These are phyloP conservation scores for Dasypus novemcinctus DNA, from an alignment of 2,113 vertebrate genomes.

Conservation along the genomic window DNA sequence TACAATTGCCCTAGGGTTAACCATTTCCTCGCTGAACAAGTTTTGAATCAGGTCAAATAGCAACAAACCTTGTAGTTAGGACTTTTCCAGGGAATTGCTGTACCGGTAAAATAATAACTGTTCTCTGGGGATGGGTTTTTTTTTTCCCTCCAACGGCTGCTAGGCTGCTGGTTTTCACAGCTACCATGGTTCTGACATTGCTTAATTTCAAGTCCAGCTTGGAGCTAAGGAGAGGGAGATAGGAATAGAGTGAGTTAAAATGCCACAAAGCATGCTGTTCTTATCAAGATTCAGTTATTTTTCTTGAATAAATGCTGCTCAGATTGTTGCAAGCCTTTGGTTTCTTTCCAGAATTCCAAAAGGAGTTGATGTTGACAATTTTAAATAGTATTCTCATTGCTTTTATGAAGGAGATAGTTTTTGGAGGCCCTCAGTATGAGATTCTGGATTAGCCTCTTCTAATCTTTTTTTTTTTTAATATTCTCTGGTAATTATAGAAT, in stretches of 20 bases:
- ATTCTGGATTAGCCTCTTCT: background rate
- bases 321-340: background rate
- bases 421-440: background rate
- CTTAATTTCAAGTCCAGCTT: background rate
- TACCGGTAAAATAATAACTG: background rate
- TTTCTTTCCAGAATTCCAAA: background rate
- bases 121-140: background rate
- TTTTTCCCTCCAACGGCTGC: background rate
- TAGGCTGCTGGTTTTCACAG: background rate
- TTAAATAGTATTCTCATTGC: background rate
- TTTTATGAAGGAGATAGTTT: background rate
- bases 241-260: background rate
- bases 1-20: background rate
- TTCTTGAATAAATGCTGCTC: background rate
- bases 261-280: background rate
- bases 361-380: background rate
- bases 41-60: background rate
- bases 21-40: background rate
- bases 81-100: background rate
- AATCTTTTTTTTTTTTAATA: background rate
- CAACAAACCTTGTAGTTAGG: background rate
- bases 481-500: background rate
- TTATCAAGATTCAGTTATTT: background rate
- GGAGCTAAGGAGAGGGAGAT: background rate
- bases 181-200: background rate